These are phyloP conservation scores for Lindbergichthys nudifrons DNA, from an alignment of 2,797 vertebrate genomes.

Conservation along the genomic window DNA sequence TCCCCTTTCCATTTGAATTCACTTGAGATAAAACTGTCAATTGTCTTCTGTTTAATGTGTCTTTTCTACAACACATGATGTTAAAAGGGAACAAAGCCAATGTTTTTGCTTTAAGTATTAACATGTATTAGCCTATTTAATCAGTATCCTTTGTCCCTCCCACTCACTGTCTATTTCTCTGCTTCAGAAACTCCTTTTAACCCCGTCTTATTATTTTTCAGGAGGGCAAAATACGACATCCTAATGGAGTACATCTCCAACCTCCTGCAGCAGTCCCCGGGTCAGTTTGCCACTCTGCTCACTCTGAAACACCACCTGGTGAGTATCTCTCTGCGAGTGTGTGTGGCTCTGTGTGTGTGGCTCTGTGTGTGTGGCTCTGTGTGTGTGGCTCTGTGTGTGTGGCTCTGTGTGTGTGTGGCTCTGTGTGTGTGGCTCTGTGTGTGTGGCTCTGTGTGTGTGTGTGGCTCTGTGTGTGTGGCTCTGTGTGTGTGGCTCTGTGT, in stretches of 20 bases:
- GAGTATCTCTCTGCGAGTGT: constrained; percentile 59
- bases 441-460: too few species aligned
- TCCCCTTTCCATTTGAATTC: background rate
- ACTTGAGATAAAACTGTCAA: background rate
- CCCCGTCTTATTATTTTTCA: constrained; percentile 58
- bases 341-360: background rate
- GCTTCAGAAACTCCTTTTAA: background rate
- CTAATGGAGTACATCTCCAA: constrained; percentile 92
- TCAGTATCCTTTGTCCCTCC: background rate
- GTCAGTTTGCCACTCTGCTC: constrained; percentile 83
- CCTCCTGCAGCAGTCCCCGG: constrained; percentile 83
- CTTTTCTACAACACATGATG: background rate
- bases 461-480: too few species aligned
- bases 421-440: too few species aligned
- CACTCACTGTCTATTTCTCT: background rate
- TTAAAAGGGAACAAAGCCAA: background rate
- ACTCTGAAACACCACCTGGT: constrained; percentile 89
- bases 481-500: too few species aligned
- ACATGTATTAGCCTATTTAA: background rate
- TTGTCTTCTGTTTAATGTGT: background rate
- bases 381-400: too few species aligned
- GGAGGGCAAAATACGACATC: constrained; percentile 93
- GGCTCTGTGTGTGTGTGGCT: too few species aligned
- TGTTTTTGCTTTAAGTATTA: background rate
- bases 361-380: too few species aligned